A percentile compares a stretch with the other conserved stretches of the same genome.
Conservation (phyloP, 2,113 vertebrate species). For the Amphiprion percula region DNA sequence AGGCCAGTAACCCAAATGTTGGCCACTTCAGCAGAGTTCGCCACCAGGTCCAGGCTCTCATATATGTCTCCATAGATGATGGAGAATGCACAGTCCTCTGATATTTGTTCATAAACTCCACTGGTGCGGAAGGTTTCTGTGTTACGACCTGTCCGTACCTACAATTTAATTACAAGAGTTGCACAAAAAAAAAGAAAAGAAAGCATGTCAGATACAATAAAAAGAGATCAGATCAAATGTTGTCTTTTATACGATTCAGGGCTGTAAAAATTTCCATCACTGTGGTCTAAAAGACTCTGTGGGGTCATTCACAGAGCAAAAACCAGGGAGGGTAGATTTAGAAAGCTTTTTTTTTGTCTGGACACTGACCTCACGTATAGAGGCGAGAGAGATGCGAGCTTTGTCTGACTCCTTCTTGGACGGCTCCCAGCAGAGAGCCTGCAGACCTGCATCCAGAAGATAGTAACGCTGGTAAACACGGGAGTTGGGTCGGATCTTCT, state of each 20-base stretch:
- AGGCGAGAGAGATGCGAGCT: conserved; percentile 91
- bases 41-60: conserved; percentile 94
- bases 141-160: conserved; percentile 92
- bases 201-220: conserved; percentile 5
- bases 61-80: conserved; percentile 94
- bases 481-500: conserved; percentile 93
- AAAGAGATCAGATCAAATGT: conserved; percentile 27
- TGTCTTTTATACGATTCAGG: background rate
- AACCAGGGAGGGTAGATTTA: background rate
- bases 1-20: conserved; percentile 97
- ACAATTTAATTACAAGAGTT: conserved; percentile 20
- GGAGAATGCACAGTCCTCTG: conserved; percentile 95
- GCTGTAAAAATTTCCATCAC: conserved; percentile 16
- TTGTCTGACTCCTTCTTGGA: conserved; percentile 97
- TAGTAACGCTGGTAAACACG: conserved; percentile 94
- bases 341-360: background rate
- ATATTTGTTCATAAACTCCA: conserved; percentile 95
- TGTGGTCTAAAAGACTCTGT: conserved; percentile 9
- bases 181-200: background rate
- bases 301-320: conserved; percentile 8
- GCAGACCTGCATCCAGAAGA: conserved; percentile 92
- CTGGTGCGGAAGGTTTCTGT: conserved; percentile 96
- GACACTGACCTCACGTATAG: conserved; percentile 90
- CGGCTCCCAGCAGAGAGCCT: conserved; percentile 94
- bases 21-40: conserved; percentile 92